These are phyloP conservation scores for Eupleurogrammus muticus DNA, from an alignment of 2,797 vertebrate genomes.

Conservation along the genomic window DNA sequence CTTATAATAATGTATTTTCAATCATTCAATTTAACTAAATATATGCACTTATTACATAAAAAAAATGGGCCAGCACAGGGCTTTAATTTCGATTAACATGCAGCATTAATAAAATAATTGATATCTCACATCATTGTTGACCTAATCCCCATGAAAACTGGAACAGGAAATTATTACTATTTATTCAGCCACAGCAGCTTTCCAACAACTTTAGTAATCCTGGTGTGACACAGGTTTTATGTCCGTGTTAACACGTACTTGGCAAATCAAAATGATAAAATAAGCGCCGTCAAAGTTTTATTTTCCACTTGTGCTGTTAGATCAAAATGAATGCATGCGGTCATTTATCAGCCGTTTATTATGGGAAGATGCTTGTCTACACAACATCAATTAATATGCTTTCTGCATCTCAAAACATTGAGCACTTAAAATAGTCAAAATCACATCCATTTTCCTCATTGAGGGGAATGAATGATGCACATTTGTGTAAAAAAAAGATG, in stretches of 20 bases:
- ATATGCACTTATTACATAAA: neutral
- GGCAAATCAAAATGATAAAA: slow-evolving; percentile 16
- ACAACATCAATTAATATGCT: neutral
- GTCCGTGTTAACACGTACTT: neutral
- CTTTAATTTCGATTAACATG: neutral
- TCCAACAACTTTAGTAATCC: neutral
- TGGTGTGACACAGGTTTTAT: too few species aligned
- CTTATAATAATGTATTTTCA: neutral
- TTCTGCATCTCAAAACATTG: neutral
- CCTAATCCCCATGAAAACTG: neutral
- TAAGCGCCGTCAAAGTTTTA: neutral
- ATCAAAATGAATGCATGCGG: neutral
- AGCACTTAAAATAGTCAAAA: neutral
- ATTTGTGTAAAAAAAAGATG: neutral
- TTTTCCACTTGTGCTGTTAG: neutral
- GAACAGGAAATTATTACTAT: slow-evolving; percentile 11
- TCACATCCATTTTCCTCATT: neutral
- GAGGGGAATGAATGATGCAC: neutral
- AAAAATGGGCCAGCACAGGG: neutral
- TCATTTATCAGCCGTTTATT: neutral
- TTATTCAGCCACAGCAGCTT: neutral
- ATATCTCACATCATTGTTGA: slow-evolving; percentile 4
- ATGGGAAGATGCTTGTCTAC: neutral
- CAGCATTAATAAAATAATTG: neutral
- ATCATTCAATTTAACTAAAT: neutral